Conservation (phyloP, 2,888 invertebrate genomes). For the Cosmia trapezina region DNA sequence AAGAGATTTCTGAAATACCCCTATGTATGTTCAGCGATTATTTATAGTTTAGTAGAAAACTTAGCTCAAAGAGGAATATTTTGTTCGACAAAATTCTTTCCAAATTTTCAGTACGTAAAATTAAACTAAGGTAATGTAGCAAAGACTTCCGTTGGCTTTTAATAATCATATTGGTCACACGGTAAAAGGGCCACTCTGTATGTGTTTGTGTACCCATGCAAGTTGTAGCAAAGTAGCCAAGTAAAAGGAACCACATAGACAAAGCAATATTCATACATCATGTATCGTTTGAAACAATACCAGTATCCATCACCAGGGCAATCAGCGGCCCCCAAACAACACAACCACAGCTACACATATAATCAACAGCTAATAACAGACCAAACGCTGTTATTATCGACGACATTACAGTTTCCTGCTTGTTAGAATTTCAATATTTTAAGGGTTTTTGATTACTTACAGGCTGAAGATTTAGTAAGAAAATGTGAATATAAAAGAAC, state of each 20-base stretch:
- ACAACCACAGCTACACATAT: slow-evolving; percentile 4
- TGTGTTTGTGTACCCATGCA: too few relatives aligned
- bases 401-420: slow-evolving; percentile 21
- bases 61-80: not conserved
- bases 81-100: not conserved
- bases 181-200: not conserved
- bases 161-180: too few relatives aligned
- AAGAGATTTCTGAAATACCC: not conserved
- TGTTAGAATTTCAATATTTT: slow-evolving; percentile 43
- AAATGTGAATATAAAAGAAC: not conserved
- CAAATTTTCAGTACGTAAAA: not conserved
- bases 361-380: slow-evolving; percentile 49
- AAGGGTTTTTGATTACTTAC: not conserved
- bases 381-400: slow-evolving; percentile 42
- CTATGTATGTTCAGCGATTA: not conserved
- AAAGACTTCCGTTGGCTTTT: not conserved
- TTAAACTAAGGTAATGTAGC: not conserved
- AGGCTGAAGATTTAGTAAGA: not conserved
- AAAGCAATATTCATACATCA: not conserved
- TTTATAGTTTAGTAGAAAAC: not conserved
- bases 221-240: not conserved
- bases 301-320: slow-evolving; percentile 18
- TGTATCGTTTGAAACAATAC: slow-evolving; percentile 24
- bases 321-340: slow-evolving; percentile 18
- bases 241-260: not conserved